Evolutionary conservation across 1,140 invertebrate species (phyloP), one percentile per base, ranked within the genome.

Genomic region (Nylanderia fulva): DNA sequence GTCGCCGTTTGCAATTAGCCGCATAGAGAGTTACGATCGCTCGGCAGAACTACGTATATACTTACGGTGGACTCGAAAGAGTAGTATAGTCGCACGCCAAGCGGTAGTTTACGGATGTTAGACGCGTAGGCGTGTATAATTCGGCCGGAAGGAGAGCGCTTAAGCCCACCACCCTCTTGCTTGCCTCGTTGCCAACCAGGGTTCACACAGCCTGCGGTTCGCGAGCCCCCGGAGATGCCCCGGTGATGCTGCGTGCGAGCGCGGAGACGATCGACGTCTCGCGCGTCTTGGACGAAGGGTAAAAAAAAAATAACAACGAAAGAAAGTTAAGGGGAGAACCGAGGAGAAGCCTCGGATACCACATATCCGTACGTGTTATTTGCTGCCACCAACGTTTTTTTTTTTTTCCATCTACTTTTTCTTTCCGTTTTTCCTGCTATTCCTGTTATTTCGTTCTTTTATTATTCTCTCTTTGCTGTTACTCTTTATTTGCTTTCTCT

Each of bases 361-460:
- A 18, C 54, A 60, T 42, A 83, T 86, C 36, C 58, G 48, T 88
- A 94, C 91, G 93, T 93, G 93, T 93, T 93, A 94, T 94, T 94
- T 94, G 93, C 93, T 94, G 93, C 93, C 93, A 94, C 93, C 93
- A 94, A 93, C 92, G 87, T 90, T 90, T 88, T 45, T 56, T n/a
- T n/a, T n/a, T 42, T 80, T 60, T 54, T 42, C 52, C 45, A 61
- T 66, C 52, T 61, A 33, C 29, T 85, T 45, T 85, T 29, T 76
- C 33, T 52, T 76, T 21, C n/a, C 52, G 29, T 58, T 15, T n/a
- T 39, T 60, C 63, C n/a, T 39, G 60, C 48, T n/a, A n/a, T n/a
- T n/a, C n/a, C 9, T 42, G 27, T 29, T 56, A 64, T 42, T 84
- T 54, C 63, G 27, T n/a, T 42, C n/a, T 83, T 64, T 75, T 68